Evolutionary conservation across 1,140 invertebrate genomes (phyloP), one percentile per base, ranked within the genome.

Genomic region (Lysiphlebus fabarum): DNA sequence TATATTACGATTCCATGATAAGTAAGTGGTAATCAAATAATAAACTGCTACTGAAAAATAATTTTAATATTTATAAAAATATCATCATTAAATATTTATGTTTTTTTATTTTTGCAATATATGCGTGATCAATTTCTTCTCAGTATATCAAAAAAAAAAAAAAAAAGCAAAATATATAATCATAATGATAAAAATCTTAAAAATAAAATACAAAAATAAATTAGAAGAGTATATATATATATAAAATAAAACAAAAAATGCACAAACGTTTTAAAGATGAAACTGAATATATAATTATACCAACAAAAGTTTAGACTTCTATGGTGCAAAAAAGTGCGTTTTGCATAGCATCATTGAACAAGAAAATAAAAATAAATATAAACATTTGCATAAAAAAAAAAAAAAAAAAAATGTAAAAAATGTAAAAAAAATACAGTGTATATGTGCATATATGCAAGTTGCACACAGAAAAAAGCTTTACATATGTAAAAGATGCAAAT

Each of bases 261-360:
- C 51, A 37, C 17, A n/a, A 50, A 50, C 48, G 34, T 33, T 36
- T 50, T 34, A 10, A 36, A 26, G 38, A 53, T 14, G 38, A 14
- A 12, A 40, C n/a, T n/a, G 26, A n/a, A 58, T 53, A 17, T 42
- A 53, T 53, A 58, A 58, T 58, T 58, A n/a, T n/a, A 58, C 33
- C 40, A 8, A 53, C 38, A 34, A 43, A 58, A 58, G 40, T 42
- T 12, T 53, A n/a, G 49, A 17, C n/a, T 41, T 12, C 36, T 17
- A 26, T 40, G 42, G 34, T 53, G 44, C 34, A 9, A n/a, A 57
- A 12, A 17, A 14, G 14, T 34, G 56, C 14, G 12, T 11, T 12
- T 42, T 26, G n/a, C 36, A 12, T 10, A 6, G 33, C 12, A 38
- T 17, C 26, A 38, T 51, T 11, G 11, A 51, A 10, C 17, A 36